These are phyloP conservation scores for Ivindomyrus marchei DNA, from an alignment of 2,113 vertebrate species.

Conservation along the genomic window DNA sequence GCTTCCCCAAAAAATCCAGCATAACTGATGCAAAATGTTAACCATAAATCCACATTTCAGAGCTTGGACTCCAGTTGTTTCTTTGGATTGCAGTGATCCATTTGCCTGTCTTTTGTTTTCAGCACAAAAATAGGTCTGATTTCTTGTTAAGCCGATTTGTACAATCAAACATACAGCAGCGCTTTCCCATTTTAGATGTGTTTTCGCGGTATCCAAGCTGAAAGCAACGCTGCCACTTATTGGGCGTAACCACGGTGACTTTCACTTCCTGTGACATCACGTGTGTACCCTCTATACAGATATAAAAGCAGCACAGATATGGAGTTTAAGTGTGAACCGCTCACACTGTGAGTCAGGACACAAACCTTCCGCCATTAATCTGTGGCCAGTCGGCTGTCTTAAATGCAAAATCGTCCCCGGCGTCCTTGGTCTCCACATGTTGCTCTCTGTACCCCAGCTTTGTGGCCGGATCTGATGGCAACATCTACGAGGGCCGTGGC, in stretches of 20 bases:
- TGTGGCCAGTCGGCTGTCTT: not conserved
- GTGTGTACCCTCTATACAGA: not conserved
- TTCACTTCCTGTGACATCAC: not conserved
- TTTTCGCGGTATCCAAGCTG: not conserved
- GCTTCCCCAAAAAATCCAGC: not conserved
- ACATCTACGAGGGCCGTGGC: constrained; percentile 79
- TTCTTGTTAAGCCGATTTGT: not conserved
- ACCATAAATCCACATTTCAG: not conserved
- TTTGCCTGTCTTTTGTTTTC: no score
- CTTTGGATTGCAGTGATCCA: not conserved
- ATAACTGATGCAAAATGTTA: not conserved
- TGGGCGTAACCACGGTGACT: not conserved
- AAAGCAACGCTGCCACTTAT: not conserved
- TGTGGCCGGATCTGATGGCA: constrained; percentile 75
- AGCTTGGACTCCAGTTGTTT: not conserved
- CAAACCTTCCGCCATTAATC: not conserved
- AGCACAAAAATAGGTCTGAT: not conserved
- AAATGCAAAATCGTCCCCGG: not conserved
- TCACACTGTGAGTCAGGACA: not conserved
- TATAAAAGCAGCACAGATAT: not conserved
- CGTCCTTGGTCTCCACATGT: not conserved
- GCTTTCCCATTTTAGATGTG: not conserved
- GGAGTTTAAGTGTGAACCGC: not conserved
- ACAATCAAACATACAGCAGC: not conserved
- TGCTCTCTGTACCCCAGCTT: constrained; percentile 55